Conservation (phyloP, 64 coral and sea anemone genomes). For the Porites lutea region DNA sequence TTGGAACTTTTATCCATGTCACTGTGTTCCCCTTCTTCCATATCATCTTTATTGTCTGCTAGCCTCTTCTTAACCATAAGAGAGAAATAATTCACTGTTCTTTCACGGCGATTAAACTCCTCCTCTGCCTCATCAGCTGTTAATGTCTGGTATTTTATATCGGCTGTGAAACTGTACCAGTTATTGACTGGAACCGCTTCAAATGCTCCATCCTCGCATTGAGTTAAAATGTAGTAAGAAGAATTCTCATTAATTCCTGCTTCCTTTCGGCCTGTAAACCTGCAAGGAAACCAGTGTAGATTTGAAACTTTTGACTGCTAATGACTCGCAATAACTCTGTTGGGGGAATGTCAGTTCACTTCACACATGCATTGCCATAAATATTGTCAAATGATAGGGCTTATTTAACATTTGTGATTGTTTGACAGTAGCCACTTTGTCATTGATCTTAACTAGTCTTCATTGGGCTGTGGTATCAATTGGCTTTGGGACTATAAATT, state of each 20-base stretch:
- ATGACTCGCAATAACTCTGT: too few species aligned
- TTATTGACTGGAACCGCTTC: slow-evolving; percentile 90
- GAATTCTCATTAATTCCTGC: slow-evolving; percentile 97
- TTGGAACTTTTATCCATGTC: slow-evolving; percentile 53
- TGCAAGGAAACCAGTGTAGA: not conserved
- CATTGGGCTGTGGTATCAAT: too few species aligned
- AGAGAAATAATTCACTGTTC: slow-evolving; percentile 97
- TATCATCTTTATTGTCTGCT: slow-evolving; percentile 68
- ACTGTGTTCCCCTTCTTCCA: slow-evolving; percentile 49
- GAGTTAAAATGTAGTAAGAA: slow-evolving; percentile 93
- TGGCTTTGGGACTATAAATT: too few species aligned
- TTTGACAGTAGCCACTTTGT: too few species aligned
- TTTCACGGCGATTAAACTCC: slow-evolving; percentile 89
- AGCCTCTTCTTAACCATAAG: slow-evolving; percentile 98
- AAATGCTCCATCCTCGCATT: slow-evolving; percentile 93
- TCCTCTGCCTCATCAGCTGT: slow-evolving; percentile 98
- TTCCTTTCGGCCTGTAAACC: slow-evolving; percentile 93
- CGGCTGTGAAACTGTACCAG: slow-evolving; percentile 92
- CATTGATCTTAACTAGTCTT: too few species aligned
- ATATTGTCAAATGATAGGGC: too few species aligned
- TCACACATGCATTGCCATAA: too few species aligned
- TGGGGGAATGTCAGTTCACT: too few species aligned
- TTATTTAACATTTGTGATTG: too few species aligned
- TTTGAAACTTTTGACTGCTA: not conserved
- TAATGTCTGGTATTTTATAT: slow-evolving; percentile 90